A percentile compares a stretch with the other conserved stretches of the same genome.
phyloP scores from a whole-genome alignment of 2,888 invertebrate species.

The Cephalotes varians region DNA sequence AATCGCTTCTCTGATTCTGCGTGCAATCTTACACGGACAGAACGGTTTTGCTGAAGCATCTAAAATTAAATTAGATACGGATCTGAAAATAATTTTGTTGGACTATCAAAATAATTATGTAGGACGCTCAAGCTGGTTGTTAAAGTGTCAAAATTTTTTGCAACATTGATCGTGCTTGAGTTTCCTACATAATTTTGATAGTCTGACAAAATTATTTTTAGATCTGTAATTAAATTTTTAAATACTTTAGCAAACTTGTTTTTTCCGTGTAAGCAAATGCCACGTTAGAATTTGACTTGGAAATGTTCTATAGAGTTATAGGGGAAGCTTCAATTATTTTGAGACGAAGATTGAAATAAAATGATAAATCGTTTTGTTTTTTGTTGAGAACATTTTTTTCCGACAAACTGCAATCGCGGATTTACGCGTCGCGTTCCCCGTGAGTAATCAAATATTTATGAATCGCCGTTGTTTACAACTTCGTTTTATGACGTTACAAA shows the following conservation, averaged over 20 bases:
- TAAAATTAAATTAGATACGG: too few relatives aligned
- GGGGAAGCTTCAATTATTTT: not conserved
- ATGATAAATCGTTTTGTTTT: not conserved
- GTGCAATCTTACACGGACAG: not conserved
- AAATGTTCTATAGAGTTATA: not conserved
- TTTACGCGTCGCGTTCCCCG: not conserved
- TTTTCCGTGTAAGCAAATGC: too few relatives aligned
- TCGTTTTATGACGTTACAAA: not conserved
- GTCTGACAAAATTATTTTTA: too few relatives aligned
- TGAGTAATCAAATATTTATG: constrained; percentile 8
- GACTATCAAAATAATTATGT: too few relatives aligned
- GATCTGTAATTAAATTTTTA: too few relatives aligned
- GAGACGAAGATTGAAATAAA: not conserved
- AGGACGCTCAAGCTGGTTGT: too few relatives aligned
- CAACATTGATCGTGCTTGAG: too few relatives aligned
- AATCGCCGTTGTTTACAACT: not conserved
- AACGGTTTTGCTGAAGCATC: too few relatives aligned
- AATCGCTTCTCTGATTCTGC: not conserved
- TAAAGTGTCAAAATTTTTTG: too few relatives aligned
- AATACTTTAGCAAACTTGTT: too few relatives aligned
- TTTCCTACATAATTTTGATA: too few relatives aligned
- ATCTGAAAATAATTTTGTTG: too few relatives aligned
- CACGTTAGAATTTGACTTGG: not conserved
- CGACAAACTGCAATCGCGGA: not conserved
- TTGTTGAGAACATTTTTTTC: not conserved